Evolutionary conservation across 2,888 invertebrate genomes (phyloP).

Genomic region (Notodonta dromedarius): DNA sequence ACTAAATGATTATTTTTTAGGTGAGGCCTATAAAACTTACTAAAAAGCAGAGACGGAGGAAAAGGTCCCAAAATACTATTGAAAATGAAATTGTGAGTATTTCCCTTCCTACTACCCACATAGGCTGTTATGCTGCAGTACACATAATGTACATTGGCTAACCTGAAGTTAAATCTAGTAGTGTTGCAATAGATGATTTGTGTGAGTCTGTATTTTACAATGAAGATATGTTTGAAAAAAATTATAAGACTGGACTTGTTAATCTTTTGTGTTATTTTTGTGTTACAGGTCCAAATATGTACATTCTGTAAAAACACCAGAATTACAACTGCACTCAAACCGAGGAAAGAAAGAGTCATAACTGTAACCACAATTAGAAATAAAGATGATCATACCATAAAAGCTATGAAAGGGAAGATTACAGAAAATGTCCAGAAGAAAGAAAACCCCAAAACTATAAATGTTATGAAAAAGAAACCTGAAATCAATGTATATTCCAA

Average conservation of each 20-base stretch:
- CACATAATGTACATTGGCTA: too few species aligned
- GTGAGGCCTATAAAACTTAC: constrained; percentile 53
- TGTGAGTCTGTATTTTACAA: too few species aligned
- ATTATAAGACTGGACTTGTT: background rate
- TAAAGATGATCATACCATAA: constrained; percentile 12
- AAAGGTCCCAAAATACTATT: constrained; percentile 45
- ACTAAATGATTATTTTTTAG: constrained; percentile 40
- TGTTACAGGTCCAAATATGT: constrained; percentile 66
- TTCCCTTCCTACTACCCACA: too few species aligned
- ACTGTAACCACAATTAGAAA: constrained; percentile 6
- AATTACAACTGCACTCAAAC: constrained; percentile 47
- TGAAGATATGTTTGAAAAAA: background rate
- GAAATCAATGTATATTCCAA: constrained; percentile 64
- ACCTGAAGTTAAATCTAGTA: too few species aligned
- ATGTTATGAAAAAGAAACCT: constrained; percentile 12
- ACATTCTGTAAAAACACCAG: constrained; percentile 61
- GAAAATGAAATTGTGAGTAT: constrained; percentile 64
- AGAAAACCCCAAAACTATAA: constrained; percentile 1
- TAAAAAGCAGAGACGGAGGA: constrained; percentile 55
- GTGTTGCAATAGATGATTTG: too few species aligned
- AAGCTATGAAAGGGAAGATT: constrained; percentile 8
- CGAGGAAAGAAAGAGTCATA: constrained; percentile 32
- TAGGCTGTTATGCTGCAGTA: too few species aligned
- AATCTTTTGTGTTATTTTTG: constrained; percentile 5
- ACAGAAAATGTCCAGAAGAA: constrained; percentile 1